These are phyloP conservation scores for Chrysotoxum bicinctum DNA, from an alignment of 2,888 invertebrate genomes.

Conservation along the genomic window DNA sequence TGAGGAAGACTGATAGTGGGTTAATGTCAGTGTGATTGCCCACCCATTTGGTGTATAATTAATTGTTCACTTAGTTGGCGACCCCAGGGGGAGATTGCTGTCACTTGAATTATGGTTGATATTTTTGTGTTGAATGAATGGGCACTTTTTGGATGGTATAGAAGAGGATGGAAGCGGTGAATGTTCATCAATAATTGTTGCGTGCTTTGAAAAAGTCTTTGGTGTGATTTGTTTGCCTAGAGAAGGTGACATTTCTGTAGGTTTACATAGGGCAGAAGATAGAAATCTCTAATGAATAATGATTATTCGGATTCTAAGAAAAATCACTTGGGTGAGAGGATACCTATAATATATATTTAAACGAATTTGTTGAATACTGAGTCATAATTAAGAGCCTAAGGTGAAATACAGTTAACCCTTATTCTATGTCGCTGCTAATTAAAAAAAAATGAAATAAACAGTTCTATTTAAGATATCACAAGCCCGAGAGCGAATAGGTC, in stretches of 20 bases:
- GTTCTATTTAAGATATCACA: too few relatives aligned
- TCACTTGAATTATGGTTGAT: constrained; percentile 71
- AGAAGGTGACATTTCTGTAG: constrained; percentile 7
- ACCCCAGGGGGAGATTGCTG: constrained; percentile 68
- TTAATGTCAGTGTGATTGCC: constrained; percentile 72
- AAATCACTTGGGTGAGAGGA: not conserved
- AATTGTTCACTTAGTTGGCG: constrained; percentile 72
- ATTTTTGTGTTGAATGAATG: constrained; percentile 62
- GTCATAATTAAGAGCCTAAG: not conserved
- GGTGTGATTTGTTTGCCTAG: not conserved
- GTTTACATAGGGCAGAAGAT: not conserved
- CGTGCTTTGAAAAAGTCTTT: not conserved
- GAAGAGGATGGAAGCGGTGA: not conserved
- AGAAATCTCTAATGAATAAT: not conserved
- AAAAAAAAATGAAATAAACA: too few relatives aligned
- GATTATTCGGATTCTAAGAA: not conserved
- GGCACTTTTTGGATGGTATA: constrained; percentile 2
- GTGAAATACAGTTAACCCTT: too few relatives aligned
- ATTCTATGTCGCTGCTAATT: too few relatives aligned
- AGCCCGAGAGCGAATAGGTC: too few relatives aligned
- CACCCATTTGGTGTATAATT: constrained; percentile 73
- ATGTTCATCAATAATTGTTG: constrained; percentile 30
- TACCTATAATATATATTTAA: constrained; percentile 5
- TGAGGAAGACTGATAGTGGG: constrained; percentile 72
- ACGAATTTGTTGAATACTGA: not conserved